Percentiles rank a stretch among this genome's conserved stretches.
Evolutionary conservation across 2,888 invertebrate genomes (phyloP).

Genomic region (Altica lythri): DNA sequence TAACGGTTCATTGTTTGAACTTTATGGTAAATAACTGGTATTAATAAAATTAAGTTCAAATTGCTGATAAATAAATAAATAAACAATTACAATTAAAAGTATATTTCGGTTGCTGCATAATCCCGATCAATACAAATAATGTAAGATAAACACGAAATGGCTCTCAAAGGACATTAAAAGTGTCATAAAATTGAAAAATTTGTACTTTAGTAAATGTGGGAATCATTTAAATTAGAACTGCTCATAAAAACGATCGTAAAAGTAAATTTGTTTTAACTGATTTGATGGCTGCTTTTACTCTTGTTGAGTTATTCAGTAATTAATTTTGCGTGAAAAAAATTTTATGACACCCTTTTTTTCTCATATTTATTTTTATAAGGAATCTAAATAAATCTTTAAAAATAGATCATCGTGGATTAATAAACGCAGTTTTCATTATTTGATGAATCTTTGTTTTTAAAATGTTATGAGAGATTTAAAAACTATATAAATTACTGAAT

Average conservation of each 20-base stretch:
- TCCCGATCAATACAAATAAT: too few relatives aligned
- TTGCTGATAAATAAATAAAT: too few relatives aligned
- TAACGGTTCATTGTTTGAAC: too few relatives aligned
- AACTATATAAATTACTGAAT: too few relatives aligned
- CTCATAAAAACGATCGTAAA: conserved; percentile 32
- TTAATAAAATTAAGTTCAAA: too few relatives aligned
- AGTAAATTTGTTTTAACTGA: conserved; percentile 30
- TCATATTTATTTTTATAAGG: background rate
- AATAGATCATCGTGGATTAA: background rate
- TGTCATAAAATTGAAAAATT: conserved; percentile 26
- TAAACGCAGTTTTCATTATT: background rate
- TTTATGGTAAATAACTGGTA: too few relatives aligned
- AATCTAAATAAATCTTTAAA: too few relatives aligned
- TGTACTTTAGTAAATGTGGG: conserved; percentile 28
- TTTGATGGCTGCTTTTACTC: conserved; percentile 21
- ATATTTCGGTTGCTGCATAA: too few relatives aligned
- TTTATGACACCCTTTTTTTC: too few relatives aligned
- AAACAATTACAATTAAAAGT: too few relatives aligned
- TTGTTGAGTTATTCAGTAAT: background rate
- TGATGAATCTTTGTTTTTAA: background rate
- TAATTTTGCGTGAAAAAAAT: background rate
- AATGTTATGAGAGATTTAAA: too few relatives aligned
- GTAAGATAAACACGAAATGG: conserved; percentile 13
- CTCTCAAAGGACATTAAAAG: conserved; percentile 12
- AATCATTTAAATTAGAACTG: conserved; percentile 28